Percentiles rank a stretch among this genome's conserved stretches.
Conservation (phyloP, 2,888 invertebrate genomes). For the Ichneumoninae sp. region DNA sequence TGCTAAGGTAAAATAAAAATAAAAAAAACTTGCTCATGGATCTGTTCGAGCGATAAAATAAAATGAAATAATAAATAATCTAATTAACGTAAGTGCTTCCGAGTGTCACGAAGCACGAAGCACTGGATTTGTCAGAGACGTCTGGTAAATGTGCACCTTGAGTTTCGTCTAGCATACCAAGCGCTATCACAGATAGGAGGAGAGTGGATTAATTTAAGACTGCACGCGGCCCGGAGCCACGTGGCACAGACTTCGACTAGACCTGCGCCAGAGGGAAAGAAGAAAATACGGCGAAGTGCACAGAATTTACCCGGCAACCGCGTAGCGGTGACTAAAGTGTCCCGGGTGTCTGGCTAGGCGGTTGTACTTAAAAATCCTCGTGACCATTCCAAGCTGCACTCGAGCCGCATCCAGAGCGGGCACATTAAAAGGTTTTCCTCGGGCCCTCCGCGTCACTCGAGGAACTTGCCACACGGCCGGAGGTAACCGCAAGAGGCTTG, state of each 20-base stretch:
- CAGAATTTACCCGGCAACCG: constrained; percentile 1
- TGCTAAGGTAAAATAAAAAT: too few relatives aligned
- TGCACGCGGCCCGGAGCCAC: constrained; percentile 63
- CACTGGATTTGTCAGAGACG: constrained; percentile 30
- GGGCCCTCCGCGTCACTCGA: background rate
- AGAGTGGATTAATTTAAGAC: constrained; percentile 67
- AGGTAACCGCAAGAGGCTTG: constrained; percentile 38
- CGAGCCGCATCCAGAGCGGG: constrained; percentile 46
- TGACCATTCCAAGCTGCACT: constrained; percentile 28
- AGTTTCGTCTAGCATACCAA: constrained; percentile 10
- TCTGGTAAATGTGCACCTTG: constrained; percentile 43
- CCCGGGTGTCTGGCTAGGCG: constrained; percentile 40
- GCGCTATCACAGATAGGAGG: constrained; percentile 18
- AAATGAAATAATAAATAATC: constrained; percentile 20
- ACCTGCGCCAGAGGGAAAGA: background rate
- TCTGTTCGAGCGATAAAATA: background rate
- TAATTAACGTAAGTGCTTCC: constrained; percentile 22
- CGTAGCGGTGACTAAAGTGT: constrained; percentile 3
- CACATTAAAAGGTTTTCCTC: constrained; percentile 41
- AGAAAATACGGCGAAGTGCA: background rate
- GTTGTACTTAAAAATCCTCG: constrained; percentile 25
- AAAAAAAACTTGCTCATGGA: background rate
- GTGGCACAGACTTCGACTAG: constrained; percentile 56
- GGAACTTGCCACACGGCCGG: constrained; percentile 33
- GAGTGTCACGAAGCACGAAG: constrained; percentile 25